Evolutionary conservation across 1,140 invertebrate species (phyloP).

Genomic region (Neotoxoptera formosana): DNA sequence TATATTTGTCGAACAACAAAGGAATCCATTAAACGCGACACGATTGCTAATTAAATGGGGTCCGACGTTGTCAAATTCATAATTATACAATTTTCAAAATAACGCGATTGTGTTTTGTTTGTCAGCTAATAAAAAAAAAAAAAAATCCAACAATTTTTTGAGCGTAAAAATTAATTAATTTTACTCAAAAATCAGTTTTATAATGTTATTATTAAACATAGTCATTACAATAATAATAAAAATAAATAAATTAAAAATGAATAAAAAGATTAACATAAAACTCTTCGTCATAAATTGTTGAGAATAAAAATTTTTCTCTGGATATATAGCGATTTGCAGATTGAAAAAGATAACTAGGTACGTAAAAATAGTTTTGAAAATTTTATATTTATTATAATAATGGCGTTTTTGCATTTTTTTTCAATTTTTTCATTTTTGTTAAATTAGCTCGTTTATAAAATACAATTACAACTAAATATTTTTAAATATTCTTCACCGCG

Average conservation of each 20-base stretch:
- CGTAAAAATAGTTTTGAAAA: too few relatives aligned
- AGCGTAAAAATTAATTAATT: neutral
- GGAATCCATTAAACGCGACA: neutral
- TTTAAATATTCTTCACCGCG: too few relatives aligned
- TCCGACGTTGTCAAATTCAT: neutral
- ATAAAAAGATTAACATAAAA: too few relatives aligned
- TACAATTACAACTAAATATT: too few relatives aligned
- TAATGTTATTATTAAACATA: neutral
- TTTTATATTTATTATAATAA: too few relatives aligned
- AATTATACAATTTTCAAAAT: neutral
- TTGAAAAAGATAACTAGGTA: too few relatives aligned
- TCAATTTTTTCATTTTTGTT: too few relatives aligned
- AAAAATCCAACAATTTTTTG: neutral
- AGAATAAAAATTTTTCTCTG: too few relatives aligned
- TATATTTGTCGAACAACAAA: neutral
- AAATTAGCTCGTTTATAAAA: too few relatives aligned
- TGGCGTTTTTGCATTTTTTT: too few relatives aligned
- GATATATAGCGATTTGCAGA: too few relatives aligned
- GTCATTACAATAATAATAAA: neutral
- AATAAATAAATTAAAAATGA: neutral
- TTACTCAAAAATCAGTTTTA: neutral
- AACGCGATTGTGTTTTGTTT: neutral
- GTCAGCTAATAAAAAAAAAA: neutral
- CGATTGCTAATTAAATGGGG: neutral
- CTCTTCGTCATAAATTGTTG: too few relatives aligned